Evolutionary conservation across 2,888 invertebrate species (phyloP).

Genomic region (Clanis bilineata): DNA sequence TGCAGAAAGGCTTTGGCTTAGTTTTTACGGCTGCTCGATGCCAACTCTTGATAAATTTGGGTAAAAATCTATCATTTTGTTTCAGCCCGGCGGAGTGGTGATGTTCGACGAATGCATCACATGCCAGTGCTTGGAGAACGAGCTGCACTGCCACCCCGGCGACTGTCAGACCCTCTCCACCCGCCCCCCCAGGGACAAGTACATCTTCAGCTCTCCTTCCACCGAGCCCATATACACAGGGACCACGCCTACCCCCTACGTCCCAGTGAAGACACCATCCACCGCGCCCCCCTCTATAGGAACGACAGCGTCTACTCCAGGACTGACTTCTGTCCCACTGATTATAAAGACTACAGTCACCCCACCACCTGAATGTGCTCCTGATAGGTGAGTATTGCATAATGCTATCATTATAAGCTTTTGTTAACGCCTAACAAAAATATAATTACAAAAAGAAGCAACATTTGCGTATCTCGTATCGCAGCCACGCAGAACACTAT

Average conservation of each 20-base stretch:
- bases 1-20: no score
- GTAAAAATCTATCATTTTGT: conserved; percentile 1
- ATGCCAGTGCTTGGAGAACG: conserved; percentile 92
- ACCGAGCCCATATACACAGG: conserved; percentile 13
- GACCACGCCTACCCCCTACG: conserved; percentile 35
- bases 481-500: no score
- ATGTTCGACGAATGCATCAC: conserved; percentile 84
- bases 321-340: conserved; percentile 16
- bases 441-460: no score
- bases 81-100: conserved; percentile 86
- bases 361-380: conserved; percentile 30
- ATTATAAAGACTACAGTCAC: conserved; percentile 29
- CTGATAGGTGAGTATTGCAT: conserved; percentile 33
- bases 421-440: not conserved
- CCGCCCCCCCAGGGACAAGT: conserved; percentile 38
- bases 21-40: no score
- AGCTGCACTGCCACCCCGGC: conserved; percentile 85
- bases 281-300: not conserved
- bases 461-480: no score
- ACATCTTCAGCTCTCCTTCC: conserved; percentile 20
- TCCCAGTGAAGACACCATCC: not conserved
- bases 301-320: conserved; percentile 4
- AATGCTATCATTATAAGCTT: not conserved
- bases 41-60: no score
- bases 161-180: conserved; percentile 65